Evolutionary conservation across 2,113 vertebrate species (phyloP), one percentile per base, ranked within the genome.

Genomic region (Corythoichthys haematopterus): DNA sequence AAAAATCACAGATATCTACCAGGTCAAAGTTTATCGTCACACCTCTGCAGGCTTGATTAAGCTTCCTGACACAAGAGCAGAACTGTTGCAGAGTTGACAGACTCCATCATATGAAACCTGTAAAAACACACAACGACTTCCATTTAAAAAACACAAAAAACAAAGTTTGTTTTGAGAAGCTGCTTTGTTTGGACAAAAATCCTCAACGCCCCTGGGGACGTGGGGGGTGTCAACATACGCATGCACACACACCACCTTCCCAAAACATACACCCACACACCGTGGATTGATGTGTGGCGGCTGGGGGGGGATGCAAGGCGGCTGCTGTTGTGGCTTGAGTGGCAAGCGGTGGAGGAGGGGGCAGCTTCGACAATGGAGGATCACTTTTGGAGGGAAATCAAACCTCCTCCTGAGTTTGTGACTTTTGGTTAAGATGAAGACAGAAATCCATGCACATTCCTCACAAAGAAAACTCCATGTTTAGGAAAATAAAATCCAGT

Each of bases 381-480:
- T 13, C 40, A 33, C 45, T 89, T 90, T 88, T 89, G 88, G 86
- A 90, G 89, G 89, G 87, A 90, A 91, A 78, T 76, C 70, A 64
- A 82, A 84, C 79, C 72, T 82, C 65, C 36, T 68, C 40, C 6
- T 43, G 40, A 43, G 72, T 10, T 48, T 16, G 64, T 47, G 35
- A 62, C 53, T n/a, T 48, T 15, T 16, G 61, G 65, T 1, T 53
- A 45, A 11, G 60, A 75, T 67, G 47, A 1, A 45, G 66, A 73
- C 51, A 59, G 64, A 77, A 76, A 60, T 2, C 10, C 50, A 46
- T 38, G 14, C 10, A 13, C 57, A 28, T 64, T 61, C 9, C 38
- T 48, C 48, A 47, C 35, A 7, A 8, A 35, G 9, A 43, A 43
- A 43, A 8, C 2, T 43, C 3, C 6, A 40, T 40, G 40, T 1